Base-by-base conservation (phyloP, 2,113 vertebrate genomes). In the Ochotona curzoniae region DNA sequence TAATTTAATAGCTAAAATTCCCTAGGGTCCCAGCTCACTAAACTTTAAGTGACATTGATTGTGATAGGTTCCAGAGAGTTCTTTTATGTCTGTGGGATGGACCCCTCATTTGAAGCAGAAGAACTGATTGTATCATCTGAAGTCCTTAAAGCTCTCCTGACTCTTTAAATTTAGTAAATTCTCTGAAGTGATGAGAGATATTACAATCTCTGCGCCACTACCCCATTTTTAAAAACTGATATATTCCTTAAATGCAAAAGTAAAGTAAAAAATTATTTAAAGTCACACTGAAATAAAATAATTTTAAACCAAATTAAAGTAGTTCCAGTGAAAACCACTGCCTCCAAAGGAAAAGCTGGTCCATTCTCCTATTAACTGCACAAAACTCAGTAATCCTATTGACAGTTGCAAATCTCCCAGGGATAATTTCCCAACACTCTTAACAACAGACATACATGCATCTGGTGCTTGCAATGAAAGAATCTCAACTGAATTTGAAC, bases 221-320 rank as follows among this genome's bases (percentile, higher is more conserved):
- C 74, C 61, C 67, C 76, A 9, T 30, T 4, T n/a, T n/a, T n/a
- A n/a, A n/a, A n/a, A n/a, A n/a, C n/a, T 30, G 8, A 30, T 64
- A 18, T 67, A 74, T 30, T 17, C 25, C 20, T 23, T 83, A 79
- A 79, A 81, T 60, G 73, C 57, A 86, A 91, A 91, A 93, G 47
- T 35, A 28, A 60, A 69, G 79, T 83, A 91, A 83, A 44, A 88
- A 49, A 70, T 67, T 28, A 18, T 85, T 92, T 30, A 32, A 80
- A 83, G 13, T 87, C 81, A 63, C 10, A 87, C 44, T 82, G 73
- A 90, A 85, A 2, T 61, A 4, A 57, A 57, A 54, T 30, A 82
- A 85, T 15, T 91, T 89, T 30, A 76, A 80, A 18, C n/a, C 60
- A 21, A 63, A 61, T 44, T 83, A 11, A 93, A 86, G 57, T 84